Base-by-base conservation (phyloP, 2,888 invertebrate species). In the Lydus trimaculatus region DNA sequence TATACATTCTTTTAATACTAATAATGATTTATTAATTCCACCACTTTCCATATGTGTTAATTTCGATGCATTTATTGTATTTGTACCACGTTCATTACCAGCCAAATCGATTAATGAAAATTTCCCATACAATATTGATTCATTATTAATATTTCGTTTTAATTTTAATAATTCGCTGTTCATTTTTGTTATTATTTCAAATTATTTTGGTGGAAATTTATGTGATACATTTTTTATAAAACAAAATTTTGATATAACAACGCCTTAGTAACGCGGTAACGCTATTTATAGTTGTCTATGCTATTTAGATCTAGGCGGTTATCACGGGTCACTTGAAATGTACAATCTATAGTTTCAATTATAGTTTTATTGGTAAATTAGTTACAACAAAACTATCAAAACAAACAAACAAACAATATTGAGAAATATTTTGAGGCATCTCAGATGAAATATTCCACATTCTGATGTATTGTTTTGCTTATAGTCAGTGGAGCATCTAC, bases 51-150 rank as follows among this genome's bases (percentile, higher is more conserved):
- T 85, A 87, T 94, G 87, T 0, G 97, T 98, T 87, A 97, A 96
- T 65, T 98, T 86, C 87, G 99, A 97, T 64, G 98, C 94, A 80
- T 97, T 97, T 61, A 95, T 95, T 43, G 98, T 99, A 86, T 99
- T 99, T n/a, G 98, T 98, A 65, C 99, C 99, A 76, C 99, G 90
- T 87, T 99, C 99, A 87, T 99, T 99, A 72, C 99, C 98, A 73
- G 96, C 95, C 81, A 96, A 89, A 90, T 99, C 99, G 83, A 99
- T 99, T 75, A 99, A 91, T 17, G 98, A 99, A 87, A 99, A 99
- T 88, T 99, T 99, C 59, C 99, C 99, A 87, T 97, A 94, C 70
- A 96, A 90, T 84, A 93, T 91, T 94, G 90, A 65, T 98, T 89
- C 72, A 97, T 92, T 73, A 99, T 97, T 88, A n/a, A 43, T 90